Evolutionary conservation across 2,113 vertebrate species (phyloP).

Genomic region (Anser cygnoides): DNA sequence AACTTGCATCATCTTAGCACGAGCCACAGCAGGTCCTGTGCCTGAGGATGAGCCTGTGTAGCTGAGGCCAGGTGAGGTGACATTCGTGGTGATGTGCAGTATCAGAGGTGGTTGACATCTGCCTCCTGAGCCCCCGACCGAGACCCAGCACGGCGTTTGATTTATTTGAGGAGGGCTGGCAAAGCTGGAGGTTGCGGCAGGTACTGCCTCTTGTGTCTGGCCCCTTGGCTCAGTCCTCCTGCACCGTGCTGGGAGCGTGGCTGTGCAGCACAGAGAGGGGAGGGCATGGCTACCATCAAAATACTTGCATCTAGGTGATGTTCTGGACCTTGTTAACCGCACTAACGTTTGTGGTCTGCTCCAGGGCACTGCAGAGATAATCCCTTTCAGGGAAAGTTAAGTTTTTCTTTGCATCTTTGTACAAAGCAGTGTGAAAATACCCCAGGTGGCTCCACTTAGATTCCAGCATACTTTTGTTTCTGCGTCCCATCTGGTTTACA

Average conservation of each 20-base stretch:
- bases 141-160: background rate
- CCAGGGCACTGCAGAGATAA: background rate
- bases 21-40: background rate
- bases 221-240: background rate
- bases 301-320: background rate
- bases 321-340: background rate
- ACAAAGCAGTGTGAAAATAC: background rate
- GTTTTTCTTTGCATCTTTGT: background rate
- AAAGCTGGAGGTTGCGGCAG: background rate
- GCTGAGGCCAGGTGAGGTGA: background rate
- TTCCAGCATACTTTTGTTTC: background rate
- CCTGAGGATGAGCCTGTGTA: background rate
- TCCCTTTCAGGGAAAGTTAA: background rate
- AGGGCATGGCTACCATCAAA: background rate
- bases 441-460: background rate
- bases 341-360: background rate
- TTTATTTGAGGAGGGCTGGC: background rate
- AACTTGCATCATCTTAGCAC: rapidly evolving
- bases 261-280: background rate
- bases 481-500: background rate
- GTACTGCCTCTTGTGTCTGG: background rate
- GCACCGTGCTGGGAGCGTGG: background rate
- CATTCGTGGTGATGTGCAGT: background rate
- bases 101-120: background rate
- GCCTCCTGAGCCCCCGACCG: background rate